phyloP scores from a whole-genome alignment of 1,140 invertebrate species.

The Diorhabda elongata region DNA sequence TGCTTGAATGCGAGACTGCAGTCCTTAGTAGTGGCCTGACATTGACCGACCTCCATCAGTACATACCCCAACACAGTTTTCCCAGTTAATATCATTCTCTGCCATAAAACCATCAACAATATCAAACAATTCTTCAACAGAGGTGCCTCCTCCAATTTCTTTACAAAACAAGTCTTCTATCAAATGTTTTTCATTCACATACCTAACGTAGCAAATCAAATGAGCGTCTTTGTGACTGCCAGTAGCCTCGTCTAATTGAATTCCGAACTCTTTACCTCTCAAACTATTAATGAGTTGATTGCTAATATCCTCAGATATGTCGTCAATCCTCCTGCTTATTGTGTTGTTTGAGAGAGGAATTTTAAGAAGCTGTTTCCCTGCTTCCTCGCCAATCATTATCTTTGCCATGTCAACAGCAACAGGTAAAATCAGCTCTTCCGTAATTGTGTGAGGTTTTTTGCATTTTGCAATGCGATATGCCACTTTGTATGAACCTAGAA shows the following conservation, averaged over 20 bases:
- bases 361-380: constrained; percentile 18
- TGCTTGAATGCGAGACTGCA: too few relatives aligned
- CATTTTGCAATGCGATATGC: too few relatives aligned
- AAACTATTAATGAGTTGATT: constrained; percentile 16
- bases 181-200: constrained; percentile 23
- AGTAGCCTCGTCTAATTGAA: constrained; percentile 12
- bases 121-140: constrained; percentile 31
- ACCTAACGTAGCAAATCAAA: constrained; percentile 26
- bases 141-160: constrained; percentile 17
- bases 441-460: constrained; percentile 7
- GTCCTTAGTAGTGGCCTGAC: constrained; percentile 37
- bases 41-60: constrained; percentile 25
- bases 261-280: constrained; percentile 12
- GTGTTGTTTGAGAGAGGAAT: constrained; percentile 28
- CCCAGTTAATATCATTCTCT: constrained; percentile 20
- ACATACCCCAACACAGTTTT: neutral
- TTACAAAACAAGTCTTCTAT: neutral
- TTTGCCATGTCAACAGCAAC: constrained; percentile 36
- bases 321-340: constrained; percentile 23
- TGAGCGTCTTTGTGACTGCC: constrained; percentile 10
- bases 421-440: constrained; percentile 34
- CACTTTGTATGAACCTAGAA: neutral
- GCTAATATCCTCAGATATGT: constrained; percentile 19
- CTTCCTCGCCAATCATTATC: too few relatives aligned
- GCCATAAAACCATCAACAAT: constrained; percentile 34